phyloP scores from a whole-genome alignment of 1,140 invertebrate species.

The Lepidurus arcticus region DNA sequence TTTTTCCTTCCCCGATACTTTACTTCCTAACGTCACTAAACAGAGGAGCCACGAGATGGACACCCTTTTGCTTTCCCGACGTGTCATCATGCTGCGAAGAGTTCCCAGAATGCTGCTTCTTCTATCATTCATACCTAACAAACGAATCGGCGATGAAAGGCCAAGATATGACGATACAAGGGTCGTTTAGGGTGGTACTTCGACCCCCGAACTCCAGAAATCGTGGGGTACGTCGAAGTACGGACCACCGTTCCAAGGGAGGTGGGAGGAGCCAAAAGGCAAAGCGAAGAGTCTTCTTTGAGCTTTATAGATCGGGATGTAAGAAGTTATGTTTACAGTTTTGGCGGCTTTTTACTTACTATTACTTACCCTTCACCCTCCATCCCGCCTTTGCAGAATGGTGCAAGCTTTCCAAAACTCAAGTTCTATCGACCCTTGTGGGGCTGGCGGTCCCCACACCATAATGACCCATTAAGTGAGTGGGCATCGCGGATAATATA shows the following conservation, averaged over 20 bases:
- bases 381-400: not conserved
- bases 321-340: too few relatives aligned
- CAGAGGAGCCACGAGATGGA: too few relatives aligned
- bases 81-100: slow-evolving; percentile 1
- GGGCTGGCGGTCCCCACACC: not conserved
- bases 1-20: not conserved
- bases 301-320: too few relatives aligned
- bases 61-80: not conserved
- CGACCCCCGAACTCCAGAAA: too few relatives aligned
- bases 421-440: not conserved
- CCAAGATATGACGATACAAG: not conserved
- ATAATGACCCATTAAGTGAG: slow-evolving; percentile 6
- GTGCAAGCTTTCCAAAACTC: not conserved
- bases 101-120: not conserved
- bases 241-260: too few relatives aligned
- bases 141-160: slow-evolving; percentile 24
- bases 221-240: not conserved
- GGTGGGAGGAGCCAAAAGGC: too few relatives aligned
- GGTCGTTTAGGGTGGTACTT: not conserved
- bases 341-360: too few relatives aligned
- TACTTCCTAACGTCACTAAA: not conserved
- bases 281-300: too few relatives aligned
- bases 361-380: too few relatives aligned
- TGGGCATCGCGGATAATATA: not conserved
- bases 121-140: slow-evolving; percentile 13